phyloP scores from a whole-genome alignment of 2,113 vertebrate genomes.

The Sterrhoptilus dennistouni region DNA sequence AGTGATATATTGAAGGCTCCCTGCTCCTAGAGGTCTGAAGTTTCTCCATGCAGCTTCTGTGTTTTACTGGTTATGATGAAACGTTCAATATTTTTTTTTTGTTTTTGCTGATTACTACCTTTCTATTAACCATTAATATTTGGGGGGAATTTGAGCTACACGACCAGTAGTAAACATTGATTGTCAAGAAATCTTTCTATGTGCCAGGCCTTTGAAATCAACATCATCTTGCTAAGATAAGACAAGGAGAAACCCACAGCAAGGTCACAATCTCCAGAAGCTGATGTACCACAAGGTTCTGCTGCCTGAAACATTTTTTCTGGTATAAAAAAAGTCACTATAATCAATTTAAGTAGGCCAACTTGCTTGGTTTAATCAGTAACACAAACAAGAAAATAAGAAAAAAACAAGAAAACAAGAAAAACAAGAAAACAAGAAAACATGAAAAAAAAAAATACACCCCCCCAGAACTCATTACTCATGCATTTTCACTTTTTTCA shows the following conservation, averaged over 20 bases:
- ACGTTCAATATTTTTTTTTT: background rate
- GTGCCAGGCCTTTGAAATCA: background rate
- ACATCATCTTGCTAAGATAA: background rate
- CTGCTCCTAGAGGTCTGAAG: background rate
- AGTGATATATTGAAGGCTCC: background rate
- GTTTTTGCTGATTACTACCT: background rate
- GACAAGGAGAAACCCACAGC: background rate
- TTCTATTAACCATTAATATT: background rate
- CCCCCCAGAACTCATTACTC: background rate
- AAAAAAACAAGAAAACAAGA: no score
- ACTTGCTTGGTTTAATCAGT: background rate
- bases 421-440: background rate
- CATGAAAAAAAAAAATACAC: background rate
- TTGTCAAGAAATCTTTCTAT: background rate
- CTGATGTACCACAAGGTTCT: background rate
- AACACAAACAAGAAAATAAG: background rate
- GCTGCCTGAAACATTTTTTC: background rate
- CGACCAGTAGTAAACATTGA: background rate
- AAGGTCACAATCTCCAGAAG: background rate
- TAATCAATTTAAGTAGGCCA: background rate
- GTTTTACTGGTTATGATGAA: background rate
- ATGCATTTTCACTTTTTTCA: background rate
- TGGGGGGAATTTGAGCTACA: background rate
- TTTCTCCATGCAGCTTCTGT: background rate
- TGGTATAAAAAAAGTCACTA: background rate